Conservation (phyloP, 2,888 invertebrate species). For the Mythimna impura region DNA sequence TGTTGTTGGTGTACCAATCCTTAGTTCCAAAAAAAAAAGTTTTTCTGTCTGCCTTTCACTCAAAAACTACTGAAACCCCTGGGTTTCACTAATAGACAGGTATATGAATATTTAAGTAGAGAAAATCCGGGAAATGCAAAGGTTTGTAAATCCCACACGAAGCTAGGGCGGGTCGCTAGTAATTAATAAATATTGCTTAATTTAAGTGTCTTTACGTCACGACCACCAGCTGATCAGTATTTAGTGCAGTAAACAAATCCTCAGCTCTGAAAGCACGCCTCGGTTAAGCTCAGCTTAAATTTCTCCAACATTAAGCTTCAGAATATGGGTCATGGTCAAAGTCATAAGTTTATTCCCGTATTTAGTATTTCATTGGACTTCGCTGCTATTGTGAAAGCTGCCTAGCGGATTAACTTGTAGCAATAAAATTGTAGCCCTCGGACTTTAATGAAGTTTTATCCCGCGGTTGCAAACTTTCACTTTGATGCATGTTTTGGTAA, state of each 20-base stretch:
- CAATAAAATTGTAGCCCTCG: background rate
- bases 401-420: conserved; percentile 38
- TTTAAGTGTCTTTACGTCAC: background rate
- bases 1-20: no score
- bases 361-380: conserved; percentile 16
- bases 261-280: conserved; percentile 3
- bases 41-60: no score
- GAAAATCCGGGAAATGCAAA: no score
- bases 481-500: background rate
- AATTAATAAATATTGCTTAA: no score
- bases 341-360: conserved; percentile 18
- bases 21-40: no score
- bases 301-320: background rate
- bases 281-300: conserved; percentile 9
- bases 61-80: no score
- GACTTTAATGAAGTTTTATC: conserved; percentile 6
- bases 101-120: no score
- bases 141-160: no score
- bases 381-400: conserved; percentile 8
- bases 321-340: conserved; percentile 34
- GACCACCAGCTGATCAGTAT: background rate
- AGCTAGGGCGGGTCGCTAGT: no score
- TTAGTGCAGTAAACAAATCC: background rate
- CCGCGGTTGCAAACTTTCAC: background rate
- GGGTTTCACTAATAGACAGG: no score